Percentiles rank a stretch among this genome's conserved stretches.
Evolutionary conservation across 2,888 invertebrate species (phyloP).

Genomic region (Phanerotoma sp.): DNA sequence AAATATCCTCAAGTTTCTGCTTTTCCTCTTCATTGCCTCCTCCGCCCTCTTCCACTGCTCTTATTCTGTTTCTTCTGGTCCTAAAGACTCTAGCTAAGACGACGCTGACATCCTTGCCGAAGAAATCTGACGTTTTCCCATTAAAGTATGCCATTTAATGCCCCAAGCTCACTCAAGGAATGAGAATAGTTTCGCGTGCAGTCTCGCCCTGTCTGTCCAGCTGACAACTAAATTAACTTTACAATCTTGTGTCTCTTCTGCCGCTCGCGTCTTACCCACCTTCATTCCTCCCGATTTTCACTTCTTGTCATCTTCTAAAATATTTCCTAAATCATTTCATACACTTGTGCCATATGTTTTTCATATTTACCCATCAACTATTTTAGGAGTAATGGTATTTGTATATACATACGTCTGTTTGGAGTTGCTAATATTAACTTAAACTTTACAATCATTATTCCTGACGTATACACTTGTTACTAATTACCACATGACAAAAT

Average conservation of each 20-base stretch:
- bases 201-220: slow-evolving; percentile 32
- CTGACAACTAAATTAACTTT: slow-evolving; percentile 49
- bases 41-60: too few species aligned
- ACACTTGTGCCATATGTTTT: slow-evolving; percentile 9
- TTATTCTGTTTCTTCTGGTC: background rate
- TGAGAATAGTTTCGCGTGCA: slow-evolving; percentile 39
- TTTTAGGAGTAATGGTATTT: too few species aligned
- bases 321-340: slow-evolving; percentile 28
- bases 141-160: slow-evolving; percentile 40
- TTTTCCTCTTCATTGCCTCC: slow-evolving; percentile 8
- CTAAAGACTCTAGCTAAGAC: slow-evolving; percentile 17
- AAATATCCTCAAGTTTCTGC: slow-evolving; percentile 20
- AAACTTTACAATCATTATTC: background rate
- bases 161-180: slow-evolving; percentile 29
- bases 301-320: slow-evolving; percentile 9
- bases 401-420: too few species aligned
- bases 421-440: too few species aligned
- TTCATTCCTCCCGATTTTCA: background rate
- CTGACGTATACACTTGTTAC: too few species aligned
- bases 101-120: slow-evolving; percentile 26
- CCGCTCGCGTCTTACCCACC: slow-evolving; percentile 10
- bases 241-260: slow-evolving; percentile 32
- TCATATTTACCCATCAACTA: slow-evolving; percentile 10
- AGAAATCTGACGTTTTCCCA: slow-evolving; percentile 40
- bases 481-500: too few species aligned